Percentiles rank a stretch among this genome's conserved stretches.
Evolutionary conservation across 2,113 vertebrate genomes (phyloP).

Genomic region (Oreotrochilus melanogaster): DNA sequence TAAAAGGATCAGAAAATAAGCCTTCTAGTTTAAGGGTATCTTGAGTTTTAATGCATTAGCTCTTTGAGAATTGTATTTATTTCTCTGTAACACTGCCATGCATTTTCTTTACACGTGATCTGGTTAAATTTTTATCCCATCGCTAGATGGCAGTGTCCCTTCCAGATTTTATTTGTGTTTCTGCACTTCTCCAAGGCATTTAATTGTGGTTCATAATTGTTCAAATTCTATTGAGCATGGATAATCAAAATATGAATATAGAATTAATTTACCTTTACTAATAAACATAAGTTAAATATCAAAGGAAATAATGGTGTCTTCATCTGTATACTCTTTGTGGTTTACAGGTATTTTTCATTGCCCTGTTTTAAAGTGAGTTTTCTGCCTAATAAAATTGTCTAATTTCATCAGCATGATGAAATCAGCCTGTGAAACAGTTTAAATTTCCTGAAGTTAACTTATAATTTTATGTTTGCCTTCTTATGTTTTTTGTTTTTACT

Average conservation of each 20-base stretch:
- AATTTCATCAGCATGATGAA: not conserved
- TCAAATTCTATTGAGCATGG: not conserved
- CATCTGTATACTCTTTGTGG: not conserved
- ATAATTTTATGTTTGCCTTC: not conserved
- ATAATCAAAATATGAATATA: not conserved
- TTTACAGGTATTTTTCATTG: not conserved
- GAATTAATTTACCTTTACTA: not conserved
- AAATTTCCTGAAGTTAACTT: not conserved
- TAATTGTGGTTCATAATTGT: not conserved
- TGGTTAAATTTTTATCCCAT: not conserved
- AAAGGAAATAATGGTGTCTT: not conserved
- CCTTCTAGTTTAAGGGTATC: not conserved
- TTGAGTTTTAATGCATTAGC: not conserved
- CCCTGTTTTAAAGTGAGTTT: not conserved
- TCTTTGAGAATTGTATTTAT: not conserved
- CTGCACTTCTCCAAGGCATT: not conserved
- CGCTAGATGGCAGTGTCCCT: not conserved
- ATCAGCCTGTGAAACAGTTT: not conserved
- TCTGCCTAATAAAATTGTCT: not conserved
- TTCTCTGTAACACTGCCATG: not conserved
- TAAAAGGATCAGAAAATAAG: not conserved
- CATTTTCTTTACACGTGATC: not conserved
- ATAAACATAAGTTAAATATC: not conserved
- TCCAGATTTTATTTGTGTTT: not conserved
- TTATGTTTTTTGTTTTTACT: not conserved